These are phyloP conservation scores for Microtus montanus DNA, from an alignment of 2,113 vertebrate genomes.

Conservation along the genomic window DNA sequence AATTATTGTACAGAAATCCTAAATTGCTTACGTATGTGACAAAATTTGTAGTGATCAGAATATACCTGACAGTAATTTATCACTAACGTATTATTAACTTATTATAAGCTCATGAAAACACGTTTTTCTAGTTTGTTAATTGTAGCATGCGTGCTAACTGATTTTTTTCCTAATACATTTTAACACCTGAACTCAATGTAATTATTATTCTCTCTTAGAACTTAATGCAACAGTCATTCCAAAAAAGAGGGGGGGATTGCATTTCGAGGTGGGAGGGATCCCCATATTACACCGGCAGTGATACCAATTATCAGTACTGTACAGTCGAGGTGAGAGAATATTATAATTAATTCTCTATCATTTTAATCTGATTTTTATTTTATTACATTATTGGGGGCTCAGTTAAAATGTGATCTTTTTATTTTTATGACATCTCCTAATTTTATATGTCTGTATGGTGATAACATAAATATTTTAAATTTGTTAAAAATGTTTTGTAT, in stretches of 20 bases:
- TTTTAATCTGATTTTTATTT: slow-evolving; percentile 53
- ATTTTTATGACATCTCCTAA: background rate
- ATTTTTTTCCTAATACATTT: slow-evolving; percentile 50
- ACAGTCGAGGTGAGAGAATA: slow-evolving; percentile 51
- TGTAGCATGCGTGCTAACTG: slow-evolving; percentile 10
- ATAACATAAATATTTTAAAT: slow-evolving; percentile 6
- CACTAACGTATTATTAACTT: background rate
- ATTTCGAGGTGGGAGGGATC: slow-evolving; percentile 53
- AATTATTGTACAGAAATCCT: slow-evolving; percentile 16
- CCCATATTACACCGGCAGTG: slow-evolving; percentile 57
- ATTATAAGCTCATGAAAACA: background rate
- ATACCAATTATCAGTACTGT: slow-evolving; percentile 62
- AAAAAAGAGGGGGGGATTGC: slow-evolving; percentile 63
- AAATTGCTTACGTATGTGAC: slow-evolving; percentile 41
- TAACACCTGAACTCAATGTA: slow-evolving; percentile 46
- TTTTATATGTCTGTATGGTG: background rate
- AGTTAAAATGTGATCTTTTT: background rate
- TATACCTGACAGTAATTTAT: slow-evolving; percentile 9
- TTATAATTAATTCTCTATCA: slow-evolving; percentile 44
- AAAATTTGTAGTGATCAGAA: slow-evolving; percentile 25
- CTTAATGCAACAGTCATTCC: slow-evolving; percentile 69
- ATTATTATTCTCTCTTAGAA: slow-evolving; percentile 71
- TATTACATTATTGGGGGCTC: background rate
- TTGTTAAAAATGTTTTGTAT: slow-evolving; percentile 10
- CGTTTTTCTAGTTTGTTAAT: slow-evolving; percentile 27